phyloP scores from a whole-genome alignment of 1,140 invertebrate genomes.

The Trachymyrmex cornetzi region DNA sequence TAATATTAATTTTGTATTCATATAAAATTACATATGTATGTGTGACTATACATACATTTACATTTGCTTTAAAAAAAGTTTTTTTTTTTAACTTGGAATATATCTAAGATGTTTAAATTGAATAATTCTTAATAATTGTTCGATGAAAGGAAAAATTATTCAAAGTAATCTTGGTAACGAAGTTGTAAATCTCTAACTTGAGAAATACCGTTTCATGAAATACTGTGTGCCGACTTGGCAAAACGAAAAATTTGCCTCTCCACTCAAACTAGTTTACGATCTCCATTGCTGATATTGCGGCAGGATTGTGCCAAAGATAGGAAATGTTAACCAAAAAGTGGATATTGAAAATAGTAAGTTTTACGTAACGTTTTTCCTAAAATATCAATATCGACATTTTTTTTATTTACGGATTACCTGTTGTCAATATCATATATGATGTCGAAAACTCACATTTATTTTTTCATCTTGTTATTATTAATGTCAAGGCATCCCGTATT shows the following conservation, averaged over 20 bases:
- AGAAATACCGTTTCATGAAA: conserved; percentile 43
- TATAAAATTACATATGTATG: background rate
- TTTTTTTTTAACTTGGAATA: background rate
- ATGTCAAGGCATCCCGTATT: background rate
- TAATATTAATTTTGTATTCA: too few relatives aligned
- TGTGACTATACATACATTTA: background rate
- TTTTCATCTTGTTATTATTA: conserved; percentile 7
- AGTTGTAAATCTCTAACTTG: conserved; percentile 25
- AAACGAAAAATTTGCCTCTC: conserved; percentile 47
- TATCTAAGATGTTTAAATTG: background rate
- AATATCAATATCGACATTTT: background rate
- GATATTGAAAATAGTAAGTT: conserved; percentile 36
- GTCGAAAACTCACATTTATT: background rate
- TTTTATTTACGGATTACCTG: background rate
- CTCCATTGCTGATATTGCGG: conserved; percentile 51
- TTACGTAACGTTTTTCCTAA: background rate
- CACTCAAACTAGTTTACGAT: conserved; percentile 59
- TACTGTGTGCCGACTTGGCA: conserved; percentile 33
- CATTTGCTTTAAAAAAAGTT: background rate
- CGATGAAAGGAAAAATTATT: background rate
- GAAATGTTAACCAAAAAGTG: conserved; percentile 50
- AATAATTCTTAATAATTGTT: background rate
- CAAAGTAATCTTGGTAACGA: background rate
- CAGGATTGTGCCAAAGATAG: conserved; percentile 39
- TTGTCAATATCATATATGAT: background rate